Percentiles rank a stretch among this genome's conserved stretches.
Conservation (phyloP, 2,797 vertebrate species). For the Sebastes matsubarae region DNA sequence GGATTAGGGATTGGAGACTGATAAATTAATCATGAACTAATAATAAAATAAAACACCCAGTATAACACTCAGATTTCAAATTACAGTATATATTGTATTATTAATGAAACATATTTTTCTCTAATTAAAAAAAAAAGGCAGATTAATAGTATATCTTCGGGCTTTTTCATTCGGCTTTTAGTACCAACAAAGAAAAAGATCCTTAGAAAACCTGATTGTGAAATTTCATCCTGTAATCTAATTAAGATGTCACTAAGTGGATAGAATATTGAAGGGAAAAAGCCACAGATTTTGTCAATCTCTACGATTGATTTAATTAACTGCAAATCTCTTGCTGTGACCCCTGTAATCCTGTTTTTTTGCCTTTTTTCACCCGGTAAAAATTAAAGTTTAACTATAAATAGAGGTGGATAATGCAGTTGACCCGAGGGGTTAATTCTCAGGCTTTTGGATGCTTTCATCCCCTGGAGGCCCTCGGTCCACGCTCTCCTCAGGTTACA, state of each 20-base stretch:
- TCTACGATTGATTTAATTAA: slow-evolving; percentile 83
- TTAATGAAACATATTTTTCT: neutral
- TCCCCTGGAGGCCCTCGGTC: slow-evolving; percentile 78
- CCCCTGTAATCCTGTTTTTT: slow-evolving; percentile 80
- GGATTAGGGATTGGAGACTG: neutral
- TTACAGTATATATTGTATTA: neutral
- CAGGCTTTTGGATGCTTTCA: slow-evolving; percentile 83
- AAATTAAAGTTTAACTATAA: slow-evolving; percentile 86
- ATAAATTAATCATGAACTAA: neutral
- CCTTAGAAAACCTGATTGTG: slow-evolving; percentile 39
- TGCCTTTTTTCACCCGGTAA: slow-evolving; percentile 78
- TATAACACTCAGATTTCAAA: neutral
- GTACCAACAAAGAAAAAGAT: neutral
- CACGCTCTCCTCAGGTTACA: slow-evolving; percentile 81
- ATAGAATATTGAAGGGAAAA: slow-evolving; percentile 62
- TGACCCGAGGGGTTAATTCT: slow-evolving; percentile 85
- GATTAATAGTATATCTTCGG: neutral
- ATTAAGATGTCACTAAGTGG: slow-evolving; percentile 65
- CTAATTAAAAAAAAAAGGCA: neutral
- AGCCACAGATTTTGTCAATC: slow-evolving; percentile 71
- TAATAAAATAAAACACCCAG: neutral
- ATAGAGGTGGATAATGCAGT: slow-evolving; percentile 85
- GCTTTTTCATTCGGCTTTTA: neutral
- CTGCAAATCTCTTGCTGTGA: slow-evolving; percentile 81
- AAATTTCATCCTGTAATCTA: slow-evolving; percentile 61